Conservation (phyloP, 2,113 vertebrate species). For the Oreochromis aureus region DNA sequence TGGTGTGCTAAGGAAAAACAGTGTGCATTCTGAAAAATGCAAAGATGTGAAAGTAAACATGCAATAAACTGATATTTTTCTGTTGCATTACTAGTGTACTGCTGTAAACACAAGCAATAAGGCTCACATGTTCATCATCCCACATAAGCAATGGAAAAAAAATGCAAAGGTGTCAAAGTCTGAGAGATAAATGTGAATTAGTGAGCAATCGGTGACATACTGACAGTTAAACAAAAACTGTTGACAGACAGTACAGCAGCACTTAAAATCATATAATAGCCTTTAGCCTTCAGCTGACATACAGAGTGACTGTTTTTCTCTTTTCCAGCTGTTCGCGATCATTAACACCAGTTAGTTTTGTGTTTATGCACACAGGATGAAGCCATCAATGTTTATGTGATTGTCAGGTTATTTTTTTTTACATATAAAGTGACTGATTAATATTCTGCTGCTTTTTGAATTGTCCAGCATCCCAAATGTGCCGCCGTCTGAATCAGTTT, state of each 20-base stretch:
- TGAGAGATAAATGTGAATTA: not conserved
- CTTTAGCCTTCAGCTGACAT: not conserved
- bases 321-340: not conserved
- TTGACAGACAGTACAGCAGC: not conserved
- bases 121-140: not conserved
- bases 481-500: not conserved
- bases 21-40: not conserved
- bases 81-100: not conserved
- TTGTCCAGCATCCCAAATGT: not conserved
- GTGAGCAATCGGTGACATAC: not conserved
- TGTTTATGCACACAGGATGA: not conserved
- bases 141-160: not conserved
- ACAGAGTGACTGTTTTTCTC: not conserved
- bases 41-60: constrained; percentile 11
- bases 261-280: not conserved
- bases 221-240: not conserved
- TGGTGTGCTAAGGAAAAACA: not conserved
- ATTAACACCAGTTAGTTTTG: not conserved
- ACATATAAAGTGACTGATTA: not conserved
- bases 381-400: not conserved
- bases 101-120: not conserved
- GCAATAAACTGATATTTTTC: not conserved
- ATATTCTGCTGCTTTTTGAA: not conserved
- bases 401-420: not conserved
- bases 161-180: not conserved